Conservation (phyloP, 2,888 invertebrate species). For the Campopleginae sp. region DNA sequence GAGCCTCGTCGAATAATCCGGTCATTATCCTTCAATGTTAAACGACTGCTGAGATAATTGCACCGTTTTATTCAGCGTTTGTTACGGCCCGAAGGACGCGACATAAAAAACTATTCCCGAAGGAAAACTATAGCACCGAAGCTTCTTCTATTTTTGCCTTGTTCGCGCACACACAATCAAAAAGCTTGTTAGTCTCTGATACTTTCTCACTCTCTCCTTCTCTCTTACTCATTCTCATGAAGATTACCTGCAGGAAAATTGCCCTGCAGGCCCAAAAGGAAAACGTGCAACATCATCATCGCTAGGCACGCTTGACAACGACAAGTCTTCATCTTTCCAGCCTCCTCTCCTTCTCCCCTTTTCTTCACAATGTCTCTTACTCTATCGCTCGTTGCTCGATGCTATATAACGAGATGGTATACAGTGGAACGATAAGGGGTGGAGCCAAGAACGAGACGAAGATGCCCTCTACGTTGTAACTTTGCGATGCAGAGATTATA, state of each 20-base stretch:
- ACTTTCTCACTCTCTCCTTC: slow-evolving; percentile 14
- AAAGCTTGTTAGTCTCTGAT: slow-evolving; percentile 37
- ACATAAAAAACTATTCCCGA: slow-evolving; percentile 45
- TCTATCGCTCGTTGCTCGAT: slow-evolving; percentile 30
- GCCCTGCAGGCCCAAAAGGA: slow-evolving; percentile 59
- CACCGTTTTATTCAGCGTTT: background rate
- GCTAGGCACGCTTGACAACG: slow-evolving; percentile 71
- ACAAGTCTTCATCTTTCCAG: slow-evolving; percentile 47
- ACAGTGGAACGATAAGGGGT: slow-evolving; percentile 57
- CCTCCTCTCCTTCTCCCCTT: slow-evolving; percentile 2
- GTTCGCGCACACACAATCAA: slow-evolving; percentile 42
- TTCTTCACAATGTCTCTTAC: background rate
- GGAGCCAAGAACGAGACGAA: slow-evolving; percentile 48
- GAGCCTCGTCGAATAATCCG: background rate
- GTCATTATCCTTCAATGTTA: background rate
- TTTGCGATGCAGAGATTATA: slow-evolving; percentile 49
- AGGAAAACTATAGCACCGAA: slow-evolving; percentile 36
- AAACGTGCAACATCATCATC: slow-evolving; percentile 58
- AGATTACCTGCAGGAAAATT: slow-evolving; percentile 58
- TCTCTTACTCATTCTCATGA: slow-evolving; percentile 53
- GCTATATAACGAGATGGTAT: slow-evolving; percentile 60
- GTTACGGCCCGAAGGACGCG: slow-evolving; percentile 2
- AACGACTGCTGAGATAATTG: slow-evolving; percentile 10
- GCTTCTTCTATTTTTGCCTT: slow-evolving; percentile 7
- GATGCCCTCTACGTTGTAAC: slow-evolving; percentile 38